These are phyloP conservation scores for Drosophila fulvimacula DNA, from an alignment of 2,888 invertebrate species.

Conservation along the genomic window DNA sequence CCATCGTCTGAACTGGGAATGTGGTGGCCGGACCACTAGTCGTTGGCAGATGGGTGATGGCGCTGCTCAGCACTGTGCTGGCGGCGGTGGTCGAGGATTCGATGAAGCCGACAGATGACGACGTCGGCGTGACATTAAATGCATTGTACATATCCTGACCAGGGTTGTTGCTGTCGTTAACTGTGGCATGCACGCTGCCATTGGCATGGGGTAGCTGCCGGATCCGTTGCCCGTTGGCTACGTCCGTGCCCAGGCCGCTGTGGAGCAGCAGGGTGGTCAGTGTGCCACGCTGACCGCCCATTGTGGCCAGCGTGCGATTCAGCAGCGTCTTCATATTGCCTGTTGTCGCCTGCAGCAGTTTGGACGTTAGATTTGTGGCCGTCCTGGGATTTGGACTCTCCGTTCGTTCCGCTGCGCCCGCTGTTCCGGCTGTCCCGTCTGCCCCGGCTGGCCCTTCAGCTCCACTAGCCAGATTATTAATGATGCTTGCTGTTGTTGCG, in stretches of 20 bases:
- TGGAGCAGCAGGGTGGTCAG: constrained; percentile 58
- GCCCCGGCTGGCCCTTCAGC: background rate
- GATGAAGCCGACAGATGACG: constrained; percentile 57
- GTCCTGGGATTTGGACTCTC: constrained; percentile 31
- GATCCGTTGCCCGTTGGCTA: constrained; percentile 50
- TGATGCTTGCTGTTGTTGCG: constrained; percentile 57
- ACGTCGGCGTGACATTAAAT: constrained; percentile 31
- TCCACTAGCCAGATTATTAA: constrained; percentile 56
- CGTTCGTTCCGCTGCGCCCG: constrained; percentile 13
- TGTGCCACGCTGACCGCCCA: constrained; percentile 62
- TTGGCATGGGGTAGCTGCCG: constrained; percentile 21
- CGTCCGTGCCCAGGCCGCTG: constrained; percentile 32
- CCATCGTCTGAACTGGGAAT: constrained; percentile 82
- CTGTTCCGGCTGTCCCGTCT: constrained; percentile 8
- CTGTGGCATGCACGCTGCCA: constrained; percentile 2
- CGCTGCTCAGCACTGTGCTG: constrained; percentile 55
- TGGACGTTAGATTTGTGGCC: constrained; percentile 64
- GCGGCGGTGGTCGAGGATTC: constrained; percentile 72
- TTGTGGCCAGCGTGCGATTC: constrained; percentile 69
- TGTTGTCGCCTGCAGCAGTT: constrained; percentile 63
- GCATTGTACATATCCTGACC: constrained; percentile 47
- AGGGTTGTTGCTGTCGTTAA: background rate
- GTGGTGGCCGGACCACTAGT: constrained; percentile 58
- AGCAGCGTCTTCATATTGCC: constrained; percentile 69
- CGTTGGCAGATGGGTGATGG: constrained; percentile 49